Evolutionary conservation across 2,113 vertebrate species (phyloP), one percentile per base, ranked within the genome.

Genomic region (Acanthochromis polyacanthus): DNA sequence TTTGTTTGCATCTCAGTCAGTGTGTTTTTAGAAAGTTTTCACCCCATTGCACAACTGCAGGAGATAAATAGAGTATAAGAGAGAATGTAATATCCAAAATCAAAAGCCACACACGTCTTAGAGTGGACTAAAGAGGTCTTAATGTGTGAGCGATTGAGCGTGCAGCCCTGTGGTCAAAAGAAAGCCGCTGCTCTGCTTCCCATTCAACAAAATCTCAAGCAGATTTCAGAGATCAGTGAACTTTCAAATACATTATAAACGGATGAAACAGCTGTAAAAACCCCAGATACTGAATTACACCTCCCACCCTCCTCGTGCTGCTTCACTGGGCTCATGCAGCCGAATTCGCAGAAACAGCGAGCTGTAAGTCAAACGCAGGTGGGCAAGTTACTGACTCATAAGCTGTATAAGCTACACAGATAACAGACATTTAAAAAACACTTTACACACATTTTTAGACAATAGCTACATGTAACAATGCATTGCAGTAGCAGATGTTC

Each of bases 171-270:
- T 50, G 71, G 79, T 80, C 57, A 74, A 3, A 75, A 22, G 38
- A 66, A 77, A 67, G 38, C 43, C 63, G 51, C 46, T 32, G 55
- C 75, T 58, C 60, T 70, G 67, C 61, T 55, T 51, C 40, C 25
- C 14, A 72, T 67, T 80, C 48, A 58, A 28, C 10, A 62, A 66
- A 76, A 74, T 52, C n/a, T 51, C 3, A 57, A 61, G 56, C 69
- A 43, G 43, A 76, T 74, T 79, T 75, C 67, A 83, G 65, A 72
- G 75, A 71, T 69, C 51, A 61, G 16, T 80, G 72, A 61, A 80
- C 51, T 80, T 82, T 5, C n/a, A 65, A 85, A 75, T 51, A 25
- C 0, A 46, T 25, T 14, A 64, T 60, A 60, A 83, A 78, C 4
- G 0, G 45, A 70, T 14, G 2, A 78, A 75, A 72, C 17, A 75